These are phyloP conservation scores for Subacronicta megacephala DNA, from an alignment of 2,888 invertebrate species.

Conservation along the genomic window DNA sequence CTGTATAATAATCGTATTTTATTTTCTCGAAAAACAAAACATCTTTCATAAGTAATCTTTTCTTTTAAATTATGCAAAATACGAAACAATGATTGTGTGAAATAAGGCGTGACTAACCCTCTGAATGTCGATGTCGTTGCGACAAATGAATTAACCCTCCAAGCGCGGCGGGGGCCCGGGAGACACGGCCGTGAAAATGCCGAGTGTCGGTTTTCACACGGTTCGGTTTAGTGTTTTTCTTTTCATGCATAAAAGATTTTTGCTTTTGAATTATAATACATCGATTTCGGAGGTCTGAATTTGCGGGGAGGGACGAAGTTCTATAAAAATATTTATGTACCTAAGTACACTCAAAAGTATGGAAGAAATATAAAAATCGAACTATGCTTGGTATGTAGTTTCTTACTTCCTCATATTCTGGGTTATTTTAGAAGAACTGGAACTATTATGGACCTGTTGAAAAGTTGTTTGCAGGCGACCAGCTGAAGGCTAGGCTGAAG, in stretches of 20 bases:
- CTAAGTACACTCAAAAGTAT: no score
- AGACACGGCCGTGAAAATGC: constrained; percentile 45
- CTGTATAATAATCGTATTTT: no score
- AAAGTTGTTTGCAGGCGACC: no score
- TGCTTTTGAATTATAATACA: constrained; percentile 27
- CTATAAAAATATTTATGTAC: no score
- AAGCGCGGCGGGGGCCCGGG: constrained; percentile 49
- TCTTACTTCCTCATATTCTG: no score
- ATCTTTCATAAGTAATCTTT: constrained; percentile 16
- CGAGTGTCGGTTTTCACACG: constrained; percentile 59
- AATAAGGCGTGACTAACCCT: constrained; percentile 59
- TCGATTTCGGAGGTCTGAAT: constrained; percentile 25
- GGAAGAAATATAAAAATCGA: no score
- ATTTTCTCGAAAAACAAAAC: no score
- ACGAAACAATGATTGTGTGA: constrained; percentile 48
- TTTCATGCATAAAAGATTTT: constrained; percentile 52
- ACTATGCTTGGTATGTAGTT: no score
- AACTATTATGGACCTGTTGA: no score
- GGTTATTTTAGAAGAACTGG: no score
- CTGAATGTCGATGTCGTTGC: constrained; percentile 38
- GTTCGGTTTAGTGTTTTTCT: constrained; percentile 39
- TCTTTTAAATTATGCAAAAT: constrained; percentile 56
- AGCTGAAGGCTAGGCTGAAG: no score
- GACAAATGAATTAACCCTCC: constrained; percentile 59
- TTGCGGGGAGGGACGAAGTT: not conserved